A percentile compares a stretch with the other conserved stretches of the same genome.
phyloP scores from a whole-genome alignment of 2,113 vertebrate genomes.

The Mesitornis unicolor region DNA sequence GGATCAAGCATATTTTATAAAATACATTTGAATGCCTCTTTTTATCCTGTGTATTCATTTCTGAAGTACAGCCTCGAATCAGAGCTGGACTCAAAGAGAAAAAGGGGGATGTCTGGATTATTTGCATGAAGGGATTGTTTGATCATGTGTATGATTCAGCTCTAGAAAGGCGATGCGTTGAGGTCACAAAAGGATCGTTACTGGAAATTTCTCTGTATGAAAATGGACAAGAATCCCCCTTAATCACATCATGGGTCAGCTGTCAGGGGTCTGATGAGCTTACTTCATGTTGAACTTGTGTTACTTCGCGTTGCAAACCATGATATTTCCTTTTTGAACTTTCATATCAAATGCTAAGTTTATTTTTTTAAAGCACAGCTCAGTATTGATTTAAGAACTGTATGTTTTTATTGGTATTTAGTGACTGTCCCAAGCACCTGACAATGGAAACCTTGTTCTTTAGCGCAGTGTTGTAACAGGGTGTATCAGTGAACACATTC shows the following conservation, averaged over 20 bases:
- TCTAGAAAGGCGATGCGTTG: neutral
- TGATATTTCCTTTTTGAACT: conserved; percentile 46
- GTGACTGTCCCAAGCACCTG: neutral
- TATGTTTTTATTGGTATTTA: neutral
- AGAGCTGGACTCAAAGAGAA: neutral
- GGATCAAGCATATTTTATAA: neutral
- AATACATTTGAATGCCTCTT: neutral
- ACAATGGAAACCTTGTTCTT: conserved; percentile 17
- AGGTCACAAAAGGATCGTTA: neutral
- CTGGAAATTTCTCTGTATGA: neutral
- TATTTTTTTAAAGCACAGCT: conserved; percentile 26
- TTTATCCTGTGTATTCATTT: neutral
- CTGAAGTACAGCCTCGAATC: neutral
- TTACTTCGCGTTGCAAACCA: neutral
- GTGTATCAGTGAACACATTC: conserved; percentile 38
- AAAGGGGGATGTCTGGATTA: neutral
- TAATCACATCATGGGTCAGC: neutral
- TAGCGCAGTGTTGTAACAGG: conserved; percentile 7
- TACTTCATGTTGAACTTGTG: neutral
- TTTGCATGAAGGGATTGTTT: neutral
- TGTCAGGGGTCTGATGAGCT: neutral
- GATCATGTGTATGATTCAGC: neutral
- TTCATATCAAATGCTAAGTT: conserved; percentile 11
- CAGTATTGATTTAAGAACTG: conserved; percentile 14
- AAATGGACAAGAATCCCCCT: neutral